Conservation (phyloP, 2,113 vertebrate species). For the Penelope pileata region DNA sequence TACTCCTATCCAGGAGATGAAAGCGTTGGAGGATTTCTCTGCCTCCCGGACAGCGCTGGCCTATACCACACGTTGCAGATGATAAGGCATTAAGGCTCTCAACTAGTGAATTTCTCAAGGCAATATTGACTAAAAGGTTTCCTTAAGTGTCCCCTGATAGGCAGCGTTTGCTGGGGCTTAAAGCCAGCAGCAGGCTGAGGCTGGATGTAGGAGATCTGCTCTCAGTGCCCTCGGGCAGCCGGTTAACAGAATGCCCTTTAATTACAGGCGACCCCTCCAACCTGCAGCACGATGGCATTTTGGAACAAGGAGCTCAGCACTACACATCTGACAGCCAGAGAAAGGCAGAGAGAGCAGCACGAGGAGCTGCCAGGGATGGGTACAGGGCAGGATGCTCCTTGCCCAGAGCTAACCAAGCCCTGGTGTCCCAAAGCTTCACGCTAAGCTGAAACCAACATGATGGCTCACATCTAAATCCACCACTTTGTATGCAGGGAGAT, state of each 20-base stretch:
- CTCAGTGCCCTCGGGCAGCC: background rate
- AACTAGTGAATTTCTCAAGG: background rate
- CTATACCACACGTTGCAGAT: background rate
- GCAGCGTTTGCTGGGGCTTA: conserved; percentile 5
- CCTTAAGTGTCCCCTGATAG: conserved; percentile 2
- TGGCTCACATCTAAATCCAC: background rate
- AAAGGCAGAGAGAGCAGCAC: background rate
- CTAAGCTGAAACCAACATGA: background rate
- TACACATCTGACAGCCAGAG: accelerated
- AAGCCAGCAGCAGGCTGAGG: background rate
- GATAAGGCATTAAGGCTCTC: background rate
- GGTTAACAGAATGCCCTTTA: background rate
- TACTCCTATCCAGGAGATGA: background rate
- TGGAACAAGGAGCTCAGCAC: background rate
- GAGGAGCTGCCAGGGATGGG: accelerated
- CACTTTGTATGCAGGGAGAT: accelerated
- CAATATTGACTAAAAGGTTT: conserved; percentile 54
- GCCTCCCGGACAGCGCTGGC: background rate
- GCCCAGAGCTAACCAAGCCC: accelerated
- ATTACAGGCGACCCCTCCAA: background rate
- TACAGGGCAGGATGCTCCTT: background rate
- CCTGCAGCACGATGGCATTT: background rate
- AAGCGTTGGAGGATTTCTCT: background rate
- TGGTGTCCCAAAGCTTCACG: background rate
- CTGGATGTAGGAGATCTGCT: background rate